These are phyloP conservation scores for Stenurella melanura DNA, from an alignment of 2,888 invertebrate species.

Conservation along the genomic window DNA sequence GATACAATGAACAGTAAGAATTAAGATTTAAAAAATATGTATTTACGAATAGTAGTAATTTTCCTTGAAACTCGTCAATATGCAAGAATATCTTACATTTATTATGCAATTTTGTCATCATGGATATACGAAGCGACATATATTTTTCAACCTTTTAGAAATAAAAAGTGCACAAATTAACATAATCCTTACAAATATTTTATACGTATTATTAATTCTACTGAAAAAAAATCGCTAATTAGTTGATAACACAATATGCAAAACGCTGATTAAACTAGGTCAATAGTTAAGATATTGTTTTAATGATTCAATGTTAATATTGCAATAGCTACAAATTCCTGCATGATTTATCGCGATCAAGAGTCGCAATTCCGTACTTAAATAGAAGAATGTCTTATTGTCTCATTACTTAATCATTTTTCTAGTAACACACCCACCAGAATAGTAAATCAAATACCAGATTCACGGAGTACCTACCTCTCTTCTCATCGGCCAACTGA, in stretches of 20 bases:
- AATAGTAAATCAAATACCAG: too few species aligned
- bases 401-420: too few species aligned
- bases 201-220: constrained; percentile 1
- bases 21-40: too few species aligned
- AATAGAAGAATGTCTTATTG: not conserved
- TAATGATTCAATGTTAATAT: constrained; percentile 26
- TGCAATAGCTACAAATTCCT: constrained; percentile 16
- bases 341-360: not conserved
- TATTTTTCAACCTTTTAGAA: constrained; percentile 11
- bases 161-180: constrained; percentile 15
- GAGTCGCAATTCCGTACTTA: not conserved
- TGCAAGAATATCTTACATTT: not conserved
- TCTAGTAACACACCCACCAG: too few species aligned
- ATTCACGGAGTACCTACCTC: too few species aligned
- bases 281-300: constrained; percentile 22
- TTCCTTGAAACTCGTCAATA: constrained; percentile 13
- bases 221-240: constrained; percentile 19
- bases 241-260: constrained; percentile 15
- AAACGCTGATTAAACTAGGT: constrained; percentile 17
- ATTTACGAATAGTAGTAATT: not conserved
- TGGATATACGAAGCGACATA: not conserved
- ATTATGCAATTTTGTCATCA: not conserved
- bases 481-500: too few species aligned
- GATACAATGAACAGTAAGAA: too few species aligned
- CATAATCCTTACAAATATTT: constrained; percentile 8